These are phyloP conservation scores for Orussus abietinus DNA, from an alignment of 1,140 invertebrate species.

Conservation along the genomic window DNA sequence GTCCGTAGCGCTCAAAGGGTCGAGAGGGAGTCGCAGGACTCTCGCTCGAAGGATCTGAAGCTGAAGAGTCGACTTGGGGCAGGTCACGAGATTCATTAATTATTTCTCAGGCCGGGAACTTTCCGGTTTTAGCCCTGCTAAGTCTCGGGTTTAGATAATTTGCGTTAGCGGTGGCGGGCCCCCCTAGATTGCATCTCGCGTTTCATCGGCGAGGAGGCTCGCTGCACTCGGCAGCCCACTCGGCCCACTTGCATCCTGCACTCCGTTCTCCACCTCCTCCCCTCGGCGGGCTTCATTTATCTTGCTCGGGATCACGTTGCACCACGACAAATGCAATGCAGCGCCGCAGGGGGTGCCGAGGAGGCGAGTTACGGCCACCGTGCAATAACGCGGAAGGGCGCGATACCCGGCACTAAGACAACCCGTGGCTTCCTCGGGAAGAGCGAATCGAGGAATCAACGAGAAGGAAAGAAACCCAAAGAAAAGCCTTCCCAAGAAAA, in stretches of 20 bases:
- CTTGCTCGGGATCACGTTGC: slow-evolving; percentile 31
- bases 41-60: too few relatives aligned
- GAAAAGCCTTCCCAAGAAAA: too few relatives aligned
- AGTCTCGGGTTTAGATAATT: slow-evolving; percentile 20
- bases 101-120: slow-evolving; percentile 12
- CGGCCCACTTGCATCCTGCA: slow-evolving; percentile 7
- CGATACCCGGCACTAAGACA: too few relatives aligned
- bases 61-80: not conserved
- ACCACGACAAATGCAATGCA: slow-evolving; percentile 30
- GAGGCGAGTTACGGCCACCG: slow-evolving; percentile 1
- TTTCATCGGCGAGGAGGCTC: slow-evolving; percentile 16
- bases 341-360: slow-evolving; percentile 21
- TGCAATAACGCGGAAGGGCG: too few relatives aligned
- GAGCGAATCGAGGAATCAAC: too few relatives aligned
- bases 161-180: slow-evolving; percentile 8
- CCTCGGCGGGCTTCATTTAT: slow-evolving; percentile 29
- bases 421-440: too few relatives aligned
- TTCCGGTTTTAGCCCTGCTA: slow-evolving; percentile 9
- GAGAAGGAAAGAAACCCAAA: too few relatives aligned
- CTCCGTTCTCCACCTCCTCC: slow-evolving; percentile 13
- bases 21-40: too few relatives aligned
- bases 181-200: slow-evolving; percentile 17
- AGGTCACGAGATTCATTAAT: slow-evolving; percentile 15
- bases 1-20: too few relatives aligned
- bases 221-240: slow-evolving; percentile 1